Conservation (phyloP, 1,140 invertebrate genomes). For the Pogonognathellus flavescens region DNA sequence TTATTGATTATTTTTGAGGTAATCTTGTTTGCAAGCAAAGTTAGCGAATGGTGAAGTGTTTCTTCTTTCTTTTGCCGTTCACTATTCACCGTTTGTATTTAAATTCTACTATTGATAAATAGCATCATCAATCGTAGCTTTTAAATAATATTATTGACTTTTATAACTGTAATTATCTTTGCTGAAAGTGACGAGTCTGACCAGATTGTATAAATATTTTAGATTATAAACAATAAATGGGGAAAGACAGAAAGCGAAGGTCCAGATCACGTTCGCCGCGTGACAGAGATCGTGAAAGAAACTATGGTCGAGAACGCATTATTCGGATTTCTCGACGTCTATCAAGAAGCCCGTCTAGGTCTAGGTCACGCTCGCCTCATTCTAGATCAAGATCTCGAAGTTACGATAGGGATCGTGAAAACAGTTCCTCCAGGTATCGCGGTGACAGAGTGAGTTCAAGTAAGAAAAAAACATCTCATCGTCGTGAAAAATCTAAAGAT, state of each 20-base stretch:
- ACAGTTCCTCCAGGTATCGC: slow-evolving; percentile 40
- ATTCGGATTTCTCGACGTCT: background rate
- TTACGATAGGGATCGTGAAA: slow-evolving; percentile 48
- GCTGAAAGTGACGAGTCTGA: too few species aligned
- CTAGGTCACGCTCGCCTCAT: slow-evolving; percentile 15
- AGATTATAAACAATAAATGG: slow-evolving; percentile 39
- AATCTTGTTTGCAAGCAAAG: too few species aligned
- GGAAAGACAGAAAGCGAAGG: slow-evolving; percentile 55
- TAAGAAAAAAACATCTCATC: background rate
- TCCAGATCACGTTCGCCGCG: slow-evolving; percentile 12
- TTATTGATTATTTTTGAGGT: too few species aligned
- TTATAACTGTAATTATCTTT: too few species aligned
- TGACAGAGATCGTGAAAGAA: slow-evolving; percentile 4
- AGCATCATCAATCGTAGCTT: too few species aligned
- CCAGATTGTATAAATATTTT: too few species aligned
- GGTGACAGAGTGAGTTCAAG: slow-evolving; percentile 32
- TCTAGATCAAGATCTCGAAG: slow-evolving; percentile 50
- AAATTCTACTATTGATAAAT: too few species aligned
- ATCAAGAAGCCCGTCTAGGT: slow-evolving; percentile 23
- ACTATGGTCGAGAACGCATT: background rate
- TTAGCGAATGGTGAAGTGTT: too few species aligned
- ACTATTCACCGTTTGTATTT: too few species aligned
- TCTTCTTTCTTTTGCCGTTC: too few species aligned
- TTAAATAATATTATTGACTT: too few species aligned
- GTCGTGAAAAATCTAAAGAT: slow-evolving; percentile 34